Conservation (phyloP, 2,888 invertebrate species). For the Caenorhabditis zanzibari region DNA sequence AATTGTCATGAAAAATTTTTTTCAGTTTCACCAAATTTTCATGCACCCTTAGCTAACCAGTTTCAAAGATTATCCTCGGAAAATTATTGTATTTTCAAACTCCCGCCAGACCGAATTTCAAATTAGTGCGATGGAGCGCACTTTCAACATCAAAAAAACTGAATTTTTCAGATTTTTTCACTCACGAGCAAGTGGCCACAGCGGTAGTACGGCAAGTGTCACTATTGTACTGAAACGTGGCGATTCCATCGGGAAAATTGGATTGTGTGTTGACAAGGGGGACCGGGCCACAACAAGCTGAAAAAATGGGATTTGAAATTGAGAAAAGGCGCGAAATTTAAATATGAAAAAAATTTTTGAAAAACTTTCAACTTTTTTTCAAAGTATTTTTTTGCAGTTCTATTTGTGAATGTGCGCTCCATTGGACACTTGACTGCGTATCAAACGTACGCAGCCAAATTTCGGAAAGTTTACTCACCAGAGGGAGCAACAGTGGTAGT, state of each 20-base stretch:
- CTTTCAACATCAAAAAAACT: background rate
- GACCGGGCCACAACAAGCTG: constrained; percentile 71
- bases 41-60: background rate
- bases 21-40: constrained; percentile 5
- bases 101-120: background rate
- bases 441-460: no score
- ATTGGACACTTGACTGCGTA: background rate
- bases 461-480: constrained; percentile 20
- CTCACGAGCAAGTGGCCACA: constrained; percentile 67
- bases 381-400: background rate
- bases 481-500: constrained; percentile 34
- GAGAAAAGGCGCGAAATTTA: no score
- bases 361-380: background rate
- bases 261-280: constrained; percentile 47
- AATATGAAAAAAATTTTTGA: background rate
- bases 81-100: background rate
- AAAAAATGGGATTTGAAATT: constrained; percentile 11
- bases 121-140: background rate
- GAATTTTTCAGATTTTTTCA: background rate
- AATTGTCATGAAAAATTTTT: background rate
- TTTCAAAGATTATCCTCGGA: no score
- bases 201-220: constrained; percentile 68
- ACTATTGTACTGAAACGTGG: constrained; percentile 69
- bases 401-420: background rate
- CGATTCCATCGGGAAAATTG: constrained; percentile 68